Conservation (phyloP, 1,140 invertebrate species). For the Cherax destructor region DNA sequence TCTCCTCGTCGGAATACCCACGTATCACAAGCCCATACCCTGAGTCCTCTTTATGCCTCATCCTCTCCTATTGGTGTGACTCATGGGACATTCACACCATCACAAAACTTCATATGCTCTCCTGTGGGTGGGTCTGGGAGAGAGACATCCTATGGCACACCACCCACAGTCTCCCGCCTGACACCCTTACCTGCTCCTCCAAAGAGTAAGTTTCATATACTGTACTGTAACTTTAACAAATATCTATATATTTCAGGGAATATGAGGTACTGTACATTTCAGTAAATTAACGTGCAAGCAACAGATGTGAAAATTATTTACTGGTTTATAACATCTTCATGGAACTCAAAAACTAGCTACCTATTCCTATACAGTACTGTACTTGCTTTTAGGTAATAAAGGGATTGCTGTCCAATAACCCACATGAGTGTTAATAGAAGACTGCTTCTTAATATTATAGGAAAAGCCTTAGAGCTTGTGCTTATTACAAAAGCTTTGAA, state of each 20-base stretch:
- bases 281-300: background rate
- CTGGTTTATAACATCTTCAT: background rate
- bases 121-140: slow-evolving; percentile 23
- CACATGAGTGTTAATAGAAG: background rate
- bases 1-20: slow-evolving; percentile 48
- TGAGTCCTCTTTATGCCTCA: slow-evolving; percentile 63
- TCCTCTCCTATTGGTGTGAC: slow-evolving; percentile 46
- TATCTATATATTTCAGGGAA: background rate
- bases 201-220: slow-evolving; percentile 43
- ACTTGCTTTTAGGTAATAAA: background rate
- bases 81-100: slow-evolving; percentile 43
- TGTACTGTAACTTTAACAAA: background rate
- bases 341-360: background rate
- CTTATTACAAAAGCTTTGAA: background rate
- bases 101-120: slow-evolving; percentile 5
- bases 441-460: background rate
- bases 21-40: slow-evolving; percentile 15
- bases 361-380: background rate
- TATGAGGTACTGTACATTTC: background rate
- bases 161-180: slow-evolving; percentile 22
- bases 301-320: background rate
- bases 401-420: background rate
- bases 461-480: background rate
- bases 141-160: slow-evolving; percentile 46
- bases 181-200: slow-evolving; percentile 43